Percentiles rank a stretch among this genome's conserved stretches.
Evolutionary conservation across 1,140 invertebrate species (phyloP).

Genomic region (Aricia agestis): DNA sequence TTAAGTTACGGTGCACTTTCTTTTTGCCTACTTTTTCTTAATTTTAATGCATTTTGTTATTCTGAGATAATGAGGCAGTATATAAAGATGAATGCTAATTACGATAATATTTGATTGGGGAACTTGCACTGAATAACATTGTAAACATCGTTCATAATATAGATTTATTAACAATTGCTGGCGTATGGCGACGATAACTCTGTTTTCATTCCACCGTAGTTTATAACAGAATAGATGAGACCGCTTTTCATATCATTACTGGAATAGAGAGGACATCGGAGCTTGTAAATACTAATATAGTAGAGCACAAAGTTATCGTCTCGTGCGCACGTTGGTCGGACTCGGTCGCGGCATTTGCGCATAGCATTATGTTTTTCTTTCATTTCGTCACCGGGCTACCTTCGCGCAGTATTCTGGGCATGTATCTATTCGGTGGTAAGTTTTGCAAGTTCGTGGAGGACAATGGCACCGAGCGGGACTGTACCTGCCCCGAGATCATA

Average conservation of each 20-base stretch:
- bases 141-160: conserved; percentile 52
- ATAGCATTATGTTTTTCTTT: conserved; percentile 76
- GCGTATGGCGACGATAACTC: conserved; percentile 65
- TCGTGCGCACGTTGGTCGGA: conserved; percentile 50
- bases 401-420: conserved; percentile 93
- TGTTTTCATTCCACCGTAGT: conserved; percentile 31
- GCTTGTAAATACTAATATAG: conserved; percentile 1
- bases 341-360: conserved; percentile 69
- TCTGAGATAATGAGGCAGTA: conserved; percentile 57
- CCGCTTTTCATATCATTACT: neutral
- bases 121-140: conserved; percentile 64
- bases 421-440: conserved; percentile 99
- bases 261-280: neutral
- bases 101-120: conserved; percentile 52
- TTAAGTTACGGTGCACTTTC: conserved; percentile 58
- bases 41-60: conserved; percentile 62
- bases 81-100: conserved; percentile 59
- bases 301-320: conserved; percentile 63
- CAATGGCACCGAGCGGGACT: conserved; percentile 88
- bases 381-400: conserved; percentile 69
- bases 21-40: conserved; percentile 55
- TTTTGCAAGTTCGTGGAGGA: conserved; percentile 97
- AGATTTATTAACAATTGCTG: conserved; percentile 62
- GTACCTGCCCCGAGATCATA: conserved; percentile 93
- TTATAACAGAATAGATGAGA: conserved; percentile 34